phyloP scores from a whole-genome alignment of 2,797 vertebrate genomes.

The Delichon dasypus region DNA sequence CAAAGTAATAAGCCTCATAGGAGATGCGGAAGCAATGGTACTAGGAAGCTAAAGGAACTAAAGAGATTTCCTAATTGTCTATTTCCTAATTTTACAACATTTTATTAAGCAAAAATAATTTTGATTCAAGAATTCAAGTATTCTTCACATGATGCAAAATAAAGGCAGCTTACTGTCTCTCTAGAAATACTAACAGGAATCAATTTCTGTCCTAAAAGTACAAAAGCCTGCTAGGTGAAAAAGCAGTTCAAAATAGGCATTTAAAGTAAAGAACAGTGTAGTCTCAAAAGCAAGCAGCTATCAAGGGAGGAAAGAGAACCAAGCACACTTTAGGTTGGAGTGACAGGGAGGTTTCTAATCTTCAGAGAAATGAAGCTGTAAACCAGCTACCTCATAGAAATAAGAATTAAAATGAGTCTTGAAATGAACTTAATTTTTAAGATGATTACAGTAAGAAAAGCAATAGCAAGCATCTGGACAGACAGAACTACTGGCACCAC shows the following conservation, averaged over 20 bases:
- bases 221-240: background rate
- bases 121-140: background rate
- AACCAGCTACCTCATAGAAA: background rate
- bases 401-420: background rate
- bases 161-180: background rate
- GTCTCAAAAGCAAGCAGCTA: background rate
- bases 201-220: background rate
- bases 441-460: background rate
- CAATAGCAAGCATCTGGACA: conserved; percentile 31
- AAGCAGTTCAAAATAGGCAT: background rate
- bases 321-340: background rate
- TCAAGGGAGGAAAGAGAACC: background rate
- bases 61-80: background rate
- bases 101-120: background rate
- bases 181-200: background rate
- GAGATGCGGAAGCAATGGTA: background rate
- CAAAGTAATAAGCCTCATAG: background rate
- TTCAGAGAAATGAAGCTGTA: background rate
- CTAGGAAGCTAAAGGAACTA: background rate
- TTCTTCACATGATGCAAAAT: background rate
- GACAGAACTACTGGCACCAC: background rate
- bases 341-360: background rate
- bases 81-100: background rate
- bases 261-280: background rate
- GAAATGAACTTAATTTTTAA: background rate